phyloP scores from a whole-genome alignment of 2,113 vertebrate genomes.

The Protobothrops mucrosquamatus region DNA sequence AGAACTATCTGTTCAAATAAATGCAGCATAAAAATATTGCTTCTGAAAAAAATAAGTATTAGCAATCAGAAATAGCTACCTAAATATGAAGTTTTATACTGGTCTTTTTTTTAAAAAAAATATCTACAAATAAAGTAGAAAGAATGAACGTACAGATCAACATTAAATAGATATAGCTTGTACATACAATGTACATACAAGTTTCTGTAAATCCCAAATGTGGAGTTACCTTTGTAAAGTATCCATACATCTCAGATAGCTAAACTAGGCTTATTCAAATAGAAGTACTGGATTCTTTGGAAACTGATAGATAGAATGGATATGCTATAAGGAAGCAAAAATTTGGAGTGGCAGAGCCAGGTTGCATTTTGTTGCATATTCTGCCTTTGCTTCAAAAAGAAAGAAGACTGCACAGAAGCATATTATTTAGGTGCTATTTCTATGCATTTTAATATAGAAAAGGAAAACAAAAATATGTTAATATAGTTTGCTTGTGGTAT shows the following conservation, averaged over 20 bases:
- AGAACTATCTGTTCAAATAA: too few relatives aligned
- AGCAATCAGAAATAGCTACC: too few relatives aligned
- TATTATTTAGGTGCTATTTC: conserved; percentile 36
- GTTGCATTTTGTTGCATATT: too few relatives aligned
- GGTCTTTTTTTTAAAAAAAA: not conserved
- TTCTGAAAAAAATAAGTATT: too few relatives aligned
- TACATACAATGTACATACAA: not conserved
- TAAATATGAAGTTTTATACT: not conserved
- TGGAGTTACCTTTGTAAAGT: not conserved
- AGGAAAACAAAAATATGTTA: conserved; percentile 39
- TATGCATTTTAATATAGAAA: conserved; percentile 52
- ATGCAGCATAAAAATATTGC: too few relatives aligned
- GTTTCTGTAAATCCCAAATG: not conserved
- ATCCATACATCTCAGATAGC: not conserved
- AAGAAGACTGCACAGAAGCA: conserved; percentile 38
- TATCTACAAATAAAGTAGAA: not conserved
- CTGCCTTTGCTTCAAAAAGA: conserved; percentile 2
- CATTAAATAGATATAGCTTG: not conserved
- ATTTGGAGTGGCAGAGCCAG: not conserved
- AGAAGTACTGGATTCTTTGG: not conserved
- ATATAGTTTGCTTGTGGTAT: conserved; percentile 39
- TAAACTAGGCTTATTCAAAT: not conserved
- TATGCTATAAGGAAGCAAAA: not conserved
- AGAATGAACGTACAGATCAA: not conserved
- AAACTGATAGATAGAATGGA: not conserved